Evolutionary conservation across 2,113 vertebrate species (phyloP).

Genomic region (Myotis lucifugus): DNA sequence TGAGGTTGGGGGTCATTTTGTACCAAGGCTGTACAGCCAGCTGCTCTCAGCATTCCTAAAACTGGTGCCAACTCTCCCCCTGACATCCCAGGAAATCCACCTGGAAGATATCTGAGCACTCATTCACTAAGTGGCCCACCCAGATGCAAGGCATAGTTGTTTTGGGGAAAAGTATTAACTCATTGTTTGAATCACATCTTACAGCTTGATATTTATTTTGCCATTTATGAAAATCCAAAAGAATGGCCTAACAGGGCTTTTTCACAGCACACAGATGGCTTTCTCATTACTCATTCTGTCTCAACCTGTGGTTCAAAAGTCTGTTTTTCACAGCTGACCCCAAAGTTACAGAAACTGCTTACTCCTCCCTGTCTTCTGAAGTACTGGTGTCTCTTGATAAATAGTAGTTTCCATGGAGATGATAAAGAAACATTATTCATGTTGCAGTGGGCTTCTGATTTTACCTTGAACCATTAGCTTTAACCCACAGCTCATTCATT

Average conservation of each 20-base stretch:
- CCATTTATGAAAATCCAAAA: not conserved
- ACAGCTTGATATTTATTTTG: not conserved
- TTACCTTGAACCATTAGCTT: conserved; percentile 85
- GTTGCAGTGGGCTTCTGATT: conserved; percentile 82
- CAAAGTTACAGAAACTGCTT: conserved; percentile 60
- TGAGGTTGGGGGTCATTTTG: not conserved
- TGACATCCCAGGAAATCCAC: not conserved
- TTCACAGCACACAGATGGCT: not conserved
- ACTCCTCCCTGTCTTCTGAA: conserved; percentile 71
- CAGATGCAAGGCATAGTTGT: not conserved
- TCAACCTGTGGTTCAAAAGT: conserved; percentile 34
- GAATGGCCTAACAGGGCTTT: not conserved
- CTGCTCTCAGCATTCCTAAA: not conserved
- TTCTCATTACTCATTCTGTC: not conserved
- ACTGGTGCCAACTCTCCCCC: not conserved
- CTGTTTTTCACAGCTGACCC: conserved; percentile 56
- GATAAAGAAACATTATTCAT: conserved; percentile 79
- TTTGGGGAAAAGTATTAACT: not conserved
- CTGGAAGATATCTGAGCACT: not conserved
- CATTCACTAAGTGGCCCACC: rapidly evolving
- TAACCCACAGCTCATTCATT: conserved; percentile 83
- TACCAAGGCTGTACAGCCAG: not conserved
- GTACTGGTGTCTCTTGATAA: conserved; percentile 74
- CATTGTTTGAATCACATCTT: not conserved
- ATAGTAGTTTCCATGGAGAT: conserved; percentile 84